Base-by-base conservation (phyloP, 1,140 invertebrate species). In the Magallana gigas region DNA sequence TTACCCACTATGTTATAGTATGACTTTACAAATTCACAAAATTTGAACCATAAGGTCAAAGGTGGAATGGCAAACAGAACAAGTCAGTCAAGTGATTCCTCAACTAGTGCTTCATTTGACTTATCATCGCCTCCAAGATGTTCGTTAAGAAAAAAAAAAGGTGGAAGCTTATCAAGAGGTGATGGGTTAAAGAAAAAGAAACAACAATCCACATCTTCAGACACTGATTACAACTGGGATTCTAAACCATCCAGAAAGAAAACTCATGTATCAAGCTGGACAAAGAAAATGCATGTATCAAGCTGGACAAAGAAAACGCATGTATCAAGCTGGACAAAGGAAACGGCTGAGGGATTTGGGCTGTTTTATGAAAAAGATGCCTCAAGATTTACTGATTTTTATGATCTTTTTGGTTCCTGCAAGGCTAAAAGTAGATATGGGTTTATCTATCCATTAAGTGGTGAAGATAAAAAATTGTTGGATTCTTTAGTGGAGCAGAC, bases 221-320 rank as follows among this genome's bases (percentile, higher is more conserved):
- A 64, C 62, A 64, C 62, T 16, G 62, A 64, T 64, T 64, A 64
- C 14, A 64, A 64, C 16, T 64, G 62, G 62, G 62, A 64, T 16
- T 64, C 62, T 16, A 64, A 64, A 16, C 7, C 8, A n/a, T 16
- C 8, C 9, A 16, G 18, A 16, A 8, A 16, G 16, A 9, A 23
- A 0, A 23, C 23, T 0, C 23, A 23, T 23, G 23, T 23, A 23
- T 23, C 23, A 23, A 23, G 23, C 23, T 23, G 23, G 23, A 23
- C 23, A 23, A 23, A 23, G 23, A 23, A 23, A 23, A 23, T 1
- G 23, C 23, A 23, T 23, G 23, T 23, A 23, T 23, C 23, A 23
- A 23, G 23, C 23, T 23, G 23, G 23, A 23, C 23, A 23, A 23
- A 23, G 23, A 1, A 64, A 16, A 64, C 62, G 18, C 62, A 64